phyloP scores from a whole-genome alignment of 2,888 invertebrate species.

The Carcina quercana region DNA sequence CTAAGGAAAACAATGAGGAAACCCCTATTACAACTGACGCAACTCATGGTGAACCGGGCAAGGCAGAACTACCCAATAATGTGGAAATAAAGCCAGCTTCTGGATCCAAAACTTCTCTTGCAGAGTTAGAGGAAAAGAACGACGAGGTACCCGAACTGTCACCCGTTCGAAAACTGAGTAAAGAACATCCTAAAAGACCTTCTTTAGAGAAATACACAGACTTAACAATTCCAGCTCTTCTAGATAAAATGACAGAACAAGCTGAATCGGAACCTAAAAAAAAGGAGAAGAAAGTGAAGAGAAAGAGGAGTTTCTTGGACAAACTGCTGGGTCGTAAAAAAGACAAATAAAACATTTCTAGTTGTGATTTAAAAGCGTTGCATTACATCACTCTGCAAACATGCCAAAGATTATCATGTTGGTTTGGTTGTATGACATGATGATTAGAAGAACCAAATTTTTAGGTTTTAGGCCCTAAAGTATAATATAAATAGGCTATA shows the following conservation, averaged over 20 bases:
- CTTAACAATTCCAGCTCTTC: constrained; percentile 54
- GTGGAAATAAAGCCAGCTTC: constrained; percentile 25
- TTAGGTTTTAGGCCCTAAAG: background rate
- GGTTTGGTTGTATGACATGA: constrained; percentile 44
- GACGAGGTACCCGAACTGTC: constrained; percentile 56
- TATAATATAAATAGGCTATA: background rate
- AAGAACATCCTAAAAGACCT: constrained; percentile 39
- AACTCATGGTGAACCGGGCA: constrained; percentile 33
- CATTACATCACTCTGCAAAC: constrained; percentile 42
- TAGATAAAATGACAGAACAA: constrained; percentile 56
- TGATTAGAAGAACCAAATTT: constrained; percentile 17
- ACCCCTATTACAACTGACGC: constrained; percentile 17
- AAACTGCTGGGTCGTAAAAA: constrained; percentile 63
- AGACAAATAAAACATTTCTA: constrained; percentile 40
- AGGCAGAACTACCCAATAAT: background rate
- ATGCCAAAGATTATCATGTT: constrained; percentile 62
- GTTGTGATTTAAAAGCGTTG: constrained; percentile 28
- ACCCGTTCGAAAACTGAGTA: constrained; percentile 44
- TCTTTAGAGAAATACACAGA: constrained; percentile 41
- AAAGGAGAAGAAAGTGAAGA: constrained; percentile 54
- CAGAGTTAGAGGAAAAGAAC: constrained; percentile 54
- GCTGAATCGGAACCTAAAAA: constrained; percentile 47
- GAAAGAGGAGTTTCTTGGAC: constrained; percentile 66
- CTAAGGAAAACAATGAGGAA: constrained; percentile 17
- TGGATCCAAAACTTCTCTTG: constrained; percentile 43